These are phyloP conservation scores for Meliscaeva auricollis DNA, from an alignment of 2,888 invertebrate genomes.

Conservation along the genomic window DNA sequence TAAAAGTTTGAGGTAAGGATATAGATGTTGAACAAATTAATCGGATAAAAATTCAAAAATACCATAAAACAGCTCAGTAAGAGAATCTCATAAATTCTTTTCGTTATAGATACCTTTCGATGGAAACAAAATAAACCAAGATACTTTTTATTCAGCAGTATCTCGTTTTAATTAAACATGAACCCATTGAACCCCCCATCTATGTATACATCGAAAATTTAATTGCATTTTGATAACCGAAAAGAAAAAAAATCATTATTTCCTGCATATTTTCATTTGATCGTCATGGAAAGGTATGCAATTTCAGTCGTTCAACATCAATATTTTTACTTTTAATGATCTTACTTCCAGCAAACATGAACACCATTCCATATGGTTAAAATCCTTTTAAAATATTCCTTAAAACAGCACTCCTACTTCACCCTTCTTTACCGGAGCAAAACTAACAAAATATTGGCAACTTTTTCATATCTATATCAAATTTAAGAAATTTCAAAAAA, in stretches of 20 bases:
- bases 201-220: constrained; percentile 36
- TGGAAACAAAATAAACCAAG: background rate
- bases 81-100: too few species aligned
- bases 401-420: too few species aligned
- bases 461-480: too few species aligned
- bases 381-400: too few species aligned
- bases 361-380: constrained; percentile 53
- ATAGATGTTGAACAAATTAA: constrained; percentile 41
- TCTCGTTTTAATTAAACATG: constrained; percentile 68
- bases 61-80: constrained; percentile 17
- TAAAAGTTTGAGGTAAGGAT: constrained; percentile 26
- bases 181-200: constrained; percentile 20
- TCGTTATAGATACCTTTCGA: too few species aligned
- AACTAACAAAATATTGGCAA: constrained; percentile 1
- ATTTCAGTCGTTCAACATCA: background rate
- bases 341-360: constrained; percentile 2
- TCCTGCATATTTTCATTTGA: background rate
- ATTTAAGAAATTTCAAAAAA: constrained; percentile 1
- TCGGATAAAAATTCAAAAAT: constrained; percentile 36
- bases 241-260: background rate
- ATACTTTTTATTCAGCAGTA: constrained; percentile 29
- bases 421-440: background rate
- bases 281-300: background rate
- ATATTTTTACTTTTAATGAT: constrained; percentile 50
- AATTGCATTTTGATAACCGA: constrained; percentile 56